Conservation (phyloP, 2,888 invertebrate genomes). For the Hypolimnas misippus region DNA sequence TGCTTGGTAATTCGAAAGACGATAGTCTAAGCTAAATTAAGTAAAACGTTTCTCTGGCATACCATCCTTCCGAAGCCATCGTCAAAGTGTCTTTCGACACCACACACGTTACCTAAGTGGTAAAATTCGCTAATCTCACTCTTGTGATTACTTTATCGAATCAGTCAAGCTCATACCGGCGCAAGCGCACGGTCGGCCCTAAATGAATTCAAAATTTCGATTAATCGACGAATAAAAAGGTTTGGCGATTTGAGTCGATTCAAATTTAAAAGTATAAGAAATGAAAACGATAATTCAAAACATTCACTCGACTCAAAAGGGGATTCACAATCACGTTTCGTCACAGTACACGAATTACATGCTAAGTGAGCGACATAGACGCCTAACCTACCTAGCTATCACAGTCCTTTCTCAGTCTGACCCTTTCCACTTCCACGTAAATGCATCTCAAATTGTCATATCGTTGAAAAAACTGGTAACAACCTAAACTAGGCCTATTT, state of each 20-base stretch:
- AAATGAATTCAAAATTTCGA: slow-evolving; percentile 57
- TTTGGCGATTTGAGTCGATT: slow-evolving; percentile 54
- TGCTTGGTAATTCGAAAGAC: slow-evolving; percentile 79
- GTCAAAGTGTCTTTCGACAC: slow-evolving; percentile 69
- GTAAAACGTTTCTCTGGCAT: slow-evolving; percentile 76
- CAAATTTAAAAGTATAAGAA: slow-evolving; percentile 48
- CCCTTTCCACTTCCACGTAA: slow-evolving; percentile 78
- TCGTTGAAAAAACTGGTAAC: slow-evolving; percentile 79
- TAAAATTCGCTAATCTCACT: slow-evolving; percentile 79
- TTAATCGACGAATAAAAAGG: slow-evolving; percentile 56
- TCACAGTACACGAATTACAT: slow-evolving; percentile 68
- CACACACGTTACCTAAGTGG: slow-evolving; percentile 69
- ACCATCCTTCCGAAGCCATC: slow-evolving; percentile 65
- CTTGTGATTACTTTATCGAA: slow-evolving; percentile 65
- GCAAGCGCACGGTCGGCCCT: slow-evolving; percentile 47
- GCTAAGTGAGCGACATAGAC: slow-evolving; percentile 79
- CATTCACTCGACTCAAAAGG: slow-evolving; percentile 64
- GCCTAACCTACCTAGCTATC: slow-evolving; percentile 82
- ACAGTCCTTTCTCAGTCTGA: slow-evolving; percentile 84
- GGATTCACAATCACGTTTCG: slow-evolving; percentile 57
- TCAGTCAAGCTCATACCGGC: slow-evolving; percentile 68
- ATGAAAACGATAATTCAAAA: slow-evolving; percentile 49
- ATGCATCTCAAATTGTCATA: slow-evolving; percentile 77
- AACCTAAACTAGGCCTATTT: slow-evolving; percentile 75
- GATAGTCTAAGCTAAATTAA: slow-evolving; percentile 75